These are phyloP conservation scores for Agrilus biguttatus DNA, from an alignment of 2,888 invertebrate species.

Conservation along the genomic window DNA sequence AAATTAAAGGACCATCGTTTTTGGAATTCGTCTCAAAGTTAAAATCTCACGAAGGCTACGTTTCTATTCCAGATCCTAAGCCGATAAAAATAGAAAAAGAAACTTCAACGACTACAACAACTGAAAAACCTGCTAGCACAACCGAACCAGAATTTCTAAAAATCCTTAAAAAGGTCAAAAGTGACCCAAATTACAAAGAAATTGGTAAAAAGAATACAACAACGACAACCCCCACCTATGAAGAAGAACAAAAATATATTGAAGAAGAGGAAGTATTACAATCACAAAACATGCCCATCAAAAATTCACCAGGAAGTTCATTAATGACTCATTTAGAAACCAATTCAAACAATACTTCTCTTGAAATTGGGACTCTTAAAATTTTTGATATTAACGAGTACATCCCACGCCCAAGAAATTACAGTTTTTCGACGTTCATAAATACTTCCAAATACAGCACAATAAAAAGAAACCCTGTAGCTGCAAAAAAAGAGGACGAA, in stretches of 20 bases:
- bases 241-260: conserved; percentile 6
- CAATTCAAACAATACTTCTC: conserved; percentile 1
- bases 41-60: conserved; percentile 20
- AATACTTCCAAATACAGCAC: conserved; percentile 30
- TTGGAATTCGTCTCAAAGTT: conserved; percentile 24
- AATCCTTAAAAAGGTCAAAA: conserved; percentile 21
- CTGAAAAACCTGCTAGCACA: conserved; percentile 12
- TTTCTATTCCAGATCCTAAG: conserved; percentile 24
- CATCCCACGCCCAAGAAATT: conserved; percentile 22
- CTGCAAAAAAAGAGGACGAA: conserved; percentile 3
- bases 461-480: conserved; percentile 18
- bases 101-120: conserved; percentile 11
- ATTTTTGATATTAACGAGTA: conserved; percentile 27
- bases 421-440: conserved; percentile 22
- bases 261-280: conserved; percentile 6
- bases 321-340: neutral
- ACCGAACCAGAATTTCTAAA: conserved; percentile 24
- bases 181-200: conserved; percentile 18
- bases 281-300: conserved; percentile 8
- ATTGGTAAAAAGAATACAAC: conserved; percentile 21
- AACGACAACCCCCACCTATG: conserved; percentile 9
- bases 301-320: conserved; percentile 22
- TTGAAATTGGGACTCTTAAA: conserved; percentile 13
- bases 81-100: conserved; percentile 17
- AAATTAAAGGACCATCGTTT: conserved; percentile 16